Evolutionary conservation across 2,797 vertebrate genomes (phyloP).

Genomic region (Meda fulgida): DNA sequence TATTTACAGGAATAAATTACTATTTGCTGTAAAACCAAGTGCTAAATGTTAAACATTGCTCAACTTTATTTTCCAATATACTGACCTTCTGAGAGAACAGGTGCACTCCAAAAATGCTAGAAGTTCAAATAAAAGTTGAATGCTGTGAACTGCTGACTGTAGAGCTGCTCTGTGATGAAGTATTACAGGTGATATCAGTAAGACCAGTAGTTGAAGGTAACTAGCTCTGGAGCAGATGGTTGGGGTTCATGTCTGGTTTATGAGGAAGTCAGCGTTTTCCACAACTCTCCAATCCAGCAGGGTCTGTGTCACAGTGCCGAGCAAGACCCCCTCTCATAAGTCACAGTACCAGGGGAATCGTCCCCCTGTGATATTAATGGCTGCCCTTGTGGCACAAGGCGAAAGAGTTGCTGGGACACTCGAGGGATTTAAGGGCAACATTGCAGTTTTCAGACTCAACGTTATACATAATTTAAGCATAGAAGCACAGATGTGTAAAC

Average conservation of each 20-base stretch:
- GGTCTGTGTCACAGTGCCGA: slow-evolving; percentile 68
- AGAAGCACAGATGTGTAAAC: neutral
- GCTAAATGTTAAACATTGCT: neutral
- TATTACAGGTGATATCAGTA: slow-evolving; percentile 56
- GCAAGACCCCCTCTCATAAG: slow-evolving; percentile 76
- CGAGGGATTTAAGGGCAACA: slow-evolving; percentile 67
- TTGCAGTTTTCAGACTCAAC: slow-evolving; percentile 58
- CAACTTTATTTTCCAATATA: slow-evolving; percentile 13
- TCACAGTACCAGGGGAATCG: slow-evolving; percentile 74
- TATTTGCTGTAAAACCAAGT: neutral
- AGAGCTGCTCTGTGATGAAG: slow-evolving; percentile 55
- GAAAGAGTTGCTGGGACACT: slow-evolving; percentile 72
- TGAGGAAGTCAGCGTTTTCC: slow-evolving; percentile 76
- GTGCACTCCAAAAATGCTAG: slow-evolving; percentile 50
- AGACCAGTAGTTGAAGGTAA: slow-evolving; percentile 51
- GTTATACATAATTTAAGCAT: slow-evolving; percentile 12
- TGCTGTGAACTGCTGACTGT: slow-evolving; percentile 54
- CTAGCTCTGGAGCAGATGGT: slow-evolving; percentile 78
- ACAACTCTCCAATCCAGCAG: slow-evolving; percentile 71
- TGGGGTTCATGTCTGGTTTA: slow-evolving; percentile 61
- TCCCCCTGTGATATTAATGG: slow-evolving; percentile 77
- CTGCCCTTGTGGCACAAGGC: slow-evolving; percentile 70
- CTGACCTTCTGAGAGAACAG: slow-evolving; percentile 57
- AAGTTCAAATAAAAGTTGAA: slow-evolving; percentile 52
- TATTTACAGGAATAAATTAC: neutral